phyloP scores from a whole-genome alignment of 2,888 invertebrate species.

The Steinernema carpocapsae region DNA sequence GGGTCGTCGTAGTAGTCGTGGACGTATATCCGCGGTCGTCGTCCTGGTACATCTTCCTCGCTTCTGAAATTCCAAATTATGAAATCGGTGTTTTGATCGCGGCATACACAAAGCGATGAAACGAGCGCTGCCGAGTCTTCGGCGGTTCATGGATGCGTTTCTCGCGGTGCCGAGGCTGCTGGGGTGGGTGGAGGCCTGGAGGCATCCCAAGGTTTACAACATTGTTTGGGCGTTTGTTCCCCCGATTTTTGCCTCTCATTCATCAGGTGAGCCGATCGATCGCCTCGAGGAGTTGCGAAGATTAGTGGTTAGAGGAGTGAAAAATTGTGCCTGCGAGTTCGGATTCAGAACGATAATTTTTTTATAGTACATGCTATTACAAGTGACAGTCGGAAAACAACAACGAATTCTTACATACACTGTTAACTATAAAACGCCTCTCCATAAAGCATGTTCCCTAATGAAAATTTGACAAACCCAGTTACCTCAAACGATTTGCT shows the following conservation, averaged over 20 bases:
- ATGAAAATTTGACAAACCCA: too few relatives aligned
- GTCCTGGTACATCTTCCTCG: constrained; percentile 1
- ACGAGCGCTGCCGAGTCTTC: not conserved
- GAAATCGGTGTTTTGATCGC: constrained; percentile 21
- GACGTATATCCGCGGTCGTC: not conserved
- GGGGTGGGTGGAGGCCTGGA: constrained; percentile 1
- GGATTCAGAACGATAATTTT: too few relatives aligned
- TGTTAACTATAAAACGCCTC: too few relatives aligned
- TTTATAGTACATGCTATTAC: too few relatives aligned
- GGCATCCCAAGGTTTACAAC: not conserved
- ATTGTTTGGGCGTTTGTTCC: constrained; percentile 23
- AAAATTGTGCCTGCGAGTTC: too few relatives aligned
- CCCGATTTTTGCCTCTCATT: constrained; percentile 23
- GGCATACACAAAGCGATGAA: constrained; percentile 1
- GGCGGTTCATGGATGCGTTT: not conserved
- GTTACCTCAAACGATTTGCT: too few relatives aligned
- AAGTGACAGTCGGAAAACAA: too few relatives aligned
- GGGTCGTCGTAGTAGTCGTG: constrained; percentile 17
- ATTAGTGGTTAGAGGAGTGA: not conserved
- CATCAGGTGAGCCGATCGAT: constrained; percentile 22
- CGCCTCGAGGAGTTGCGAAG: constrained; percentile 26
- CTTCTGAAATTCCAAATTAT: not conserved
- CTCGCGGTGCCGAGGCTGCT: not conserved
- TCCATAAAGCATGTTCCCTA: too few relatives aligned
- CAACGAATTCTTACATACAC: too few relatives aligned